Evolutionary conservation across 2,888 invertebrate species (phyloP), one percentile per base, ranked within the genome.

Genomic region (Cancer borealis): DNA sequence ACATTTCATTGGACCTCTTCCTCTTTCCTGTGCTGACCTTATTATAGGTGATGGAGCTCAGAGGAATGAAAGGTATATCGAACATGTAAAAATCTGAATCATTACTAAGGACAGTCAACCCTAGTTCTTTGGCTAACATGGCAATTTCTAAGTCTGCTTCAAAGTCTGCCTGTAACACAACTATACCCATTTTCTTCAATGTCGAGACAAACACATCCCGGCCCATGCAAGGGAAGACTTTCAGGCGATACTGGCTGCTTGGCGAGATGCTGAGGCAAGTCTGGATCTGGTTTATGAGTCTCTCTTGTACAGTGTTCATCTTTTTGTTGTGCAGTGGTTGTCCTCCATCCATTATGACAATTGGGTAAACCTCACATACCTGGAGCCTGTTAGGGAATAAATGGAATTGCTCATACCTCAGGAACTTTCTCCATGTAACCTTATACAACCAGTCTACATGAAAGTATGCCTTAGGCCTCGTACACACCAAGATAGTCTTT

Each of bases 11-110:
- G 60, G 88, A 39, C 21, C 45, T 54, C 17, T 73, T 87, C 26
- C 30, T 49, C 21, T 79, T 92, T 79, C 84, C 91, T 66, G 45
- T 87, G 66, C 21, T 2, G 88, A 93, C 95, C 89, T 26, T 66
- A 14, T 93, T 92, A 54, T 88, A 91, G 14, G 54, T 88, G 46
- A 96, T 84, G 14, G 96, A 96, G 73, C 96, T 96, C 49, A 98
- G 97, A 0, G 98, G 98, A 96, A 99, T 98, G 96, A 98, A 99
- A 1, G 97, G 96, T 0, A 98, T 97, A 96, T 98, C 98, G 96
- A 98, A 98, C 96, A 99, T 98, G 96, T 98, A 99, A 97, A 99
- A 99, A 97, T 99, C 99, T 0, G 99, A 99, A 96, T 99, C 99
- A 96, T 98, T 98, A 96, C 99, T 99, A 4, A 99, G 96, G 2